Base-by-base conservation (phyloP, 1,140 invertebrate genomes). In the Asobara japonica region DNA sequence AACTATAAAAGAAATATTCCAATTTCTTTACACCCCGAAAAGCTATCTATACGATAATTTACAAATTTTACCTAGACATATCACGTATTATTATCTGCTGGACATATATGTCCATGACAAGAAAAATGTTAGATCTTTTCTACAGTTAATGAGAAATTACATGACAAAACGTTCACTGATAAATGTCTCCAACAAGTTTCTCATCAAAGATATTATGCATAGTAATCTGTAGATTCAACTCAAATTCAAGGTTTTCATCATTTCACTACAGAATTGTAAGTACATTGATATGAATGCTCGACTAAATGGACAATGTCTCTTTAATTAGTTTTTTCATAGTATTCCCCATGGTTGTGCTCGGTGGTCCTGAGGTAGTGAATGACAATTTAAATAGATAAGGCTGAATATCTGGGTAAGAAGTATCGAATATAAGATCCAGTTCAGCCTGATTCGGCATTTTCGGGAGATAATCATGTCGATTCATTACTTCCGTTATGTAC, bases 401-500 rank as follows among this genome's bases (percentile, higher is more conserved):
- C 84, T 99, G 97, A 51, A 98, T 93, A 86, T 99, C 97, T 1
- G 91, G 86, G 86, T 94, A 98, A 10, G 92, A 92, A 1, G 96
- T 98, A 84, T 99, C 97, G 85, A 98, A 99, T 70, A 98, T 94
- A 56, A 96, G 89, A 87, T 98, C 96, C 51, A 98, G 88, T 83
- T 98, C 96, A 8, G 93, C 93, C 81, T 96, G 93, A 81, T 92
- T 94, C 60, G 97, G 97, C 91, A 97, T 97, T 87, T 97, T 97
- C 2, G 97, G 97, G 36, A 98, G 90, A 87, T 97, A 98, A 80
- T 98, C 96, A 84, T 97, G 94, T 41, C 94, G 90, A 84, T 98
- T 98, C 91, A 99, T 97, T 3, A 96, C 92, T 85, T 98, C 96
- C 0, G 96, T 95, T 78, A 99, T 96, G 78, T 96, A 95, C 31